Evolutionary conservation across 1,140 invertebrate species (phyloP).

Genomic region (Habropoda laboriosa): DNA sequence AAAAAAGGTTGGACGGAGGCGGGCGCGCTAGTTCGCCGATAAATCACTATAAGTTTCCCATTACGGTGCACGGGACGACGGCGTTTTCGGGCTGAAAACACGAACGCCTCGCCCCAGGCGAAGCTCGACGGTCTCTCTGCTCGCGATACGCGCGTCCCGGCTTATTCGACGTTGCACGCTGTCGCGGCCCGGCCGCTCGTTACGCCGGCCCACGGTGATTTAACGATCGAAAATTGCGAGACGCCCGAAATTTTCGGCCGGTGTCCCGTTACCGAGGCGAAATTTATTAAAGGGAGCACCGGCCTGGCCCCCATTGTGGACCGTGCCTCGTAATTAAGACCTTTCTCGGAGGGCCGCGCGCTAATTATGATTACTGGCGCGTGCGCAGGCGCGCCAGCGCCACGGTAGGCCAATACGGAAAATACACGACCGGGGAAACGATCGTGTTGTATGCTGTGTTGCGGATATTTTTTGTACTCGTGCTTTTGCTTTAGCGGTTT

Average conservation of each 20-base stretch:
- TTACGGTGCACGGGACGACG: not conserved
- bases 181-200: conserved; percentile 35
- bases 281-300: conserved; percentile 56
- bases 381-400: conserved; percentile 13
- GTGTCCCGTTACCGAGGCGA: conserved; percentile 46
- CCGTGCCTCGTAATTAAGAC: conserved; percentile 67
- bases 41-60: conserved; percentile 38
- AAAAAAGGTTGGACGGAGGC: not conserved
- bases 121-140: not conserved
- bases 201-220: conserved; percentile 39
- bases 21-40: not conserved
- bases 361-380: conserved; percentile 61
- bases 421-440: not conserved
- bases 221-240: conserved; percentile 57
- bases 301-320: conserved; percentile 47
- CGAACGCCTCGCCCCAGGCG: not conserved
- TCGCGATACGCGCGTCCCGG: not conserved
- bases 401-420: not conserved
- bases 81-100: not conserved
- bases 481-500: not conserved
- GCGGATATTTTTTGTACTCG: not conserved
- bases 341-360: conserved; percentile 52
- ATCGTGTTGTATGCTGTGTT: no score
- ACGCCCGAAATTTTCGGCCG: conserved; percentile 38
- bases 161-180: not conserved